Evolutionary conservation across 53 echinoderm and acorn worm genomes (phyloP).

Genomic region (Antedon mediterranea): DNA sequence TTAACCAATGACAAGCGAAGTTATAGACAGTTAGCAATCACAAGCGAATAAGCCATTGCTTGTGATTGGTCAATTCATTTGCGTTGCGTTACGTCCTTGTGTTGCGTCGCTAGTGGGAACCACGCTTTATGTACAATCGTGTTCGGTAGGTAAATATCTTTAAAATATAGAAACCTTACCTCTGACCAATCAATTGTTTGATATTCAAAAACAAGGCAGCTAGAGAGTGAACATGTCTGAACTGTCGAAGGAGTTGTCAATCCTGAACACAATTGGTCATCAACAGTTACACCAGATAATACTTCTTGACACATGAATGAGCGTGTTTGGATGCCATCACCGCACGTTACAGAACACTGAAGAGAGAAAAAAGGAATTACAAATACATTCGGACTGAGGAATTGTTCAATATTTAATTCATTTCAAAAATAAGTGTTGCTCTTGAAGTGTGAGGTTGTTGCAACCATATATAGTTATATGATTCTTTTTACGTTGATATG

Average conservation of each 20-base stretch:
- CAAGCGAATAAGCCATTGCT: too few relatives aligned
- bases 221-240: neutral
- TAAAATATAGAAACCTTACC: neutral
- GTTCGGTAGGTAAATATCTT: too few relatives aligned
- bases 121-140: too few relatives aligned
- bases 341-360: neutral
- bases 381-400: too few relatives aligned
- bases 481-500: too few relatives aligned
- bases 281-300: neutral
- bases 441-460: conserved; percentile 6
- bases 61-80: too few relatives aligned
- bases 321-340: neutral
- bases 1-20: too few relatives aligned
- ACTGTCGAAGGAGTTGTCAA: neutral
- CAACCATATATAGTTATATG: neutral
- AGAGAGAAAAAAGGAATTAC: neutral
- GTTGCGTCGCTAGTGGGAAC: too few relatives aligned
- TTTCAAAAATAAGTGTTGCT: too few relatives aligned
- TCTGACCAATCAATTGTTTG: neutral
- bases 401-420: too few relatives aligned
- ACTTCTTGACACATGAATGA: neutral
- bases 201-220: neutral
- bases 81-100: too few relatives aligned
- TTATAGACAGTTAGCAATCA: too few relatives aligned
- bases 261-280: neutral